Percentiles rank a stretch among this genome's conserved stretches.
Evolutionary conservation across 2,797 vertebrate species (phyloP).

Genomic region (Sternarchorhynchus goeldii): DNA sequence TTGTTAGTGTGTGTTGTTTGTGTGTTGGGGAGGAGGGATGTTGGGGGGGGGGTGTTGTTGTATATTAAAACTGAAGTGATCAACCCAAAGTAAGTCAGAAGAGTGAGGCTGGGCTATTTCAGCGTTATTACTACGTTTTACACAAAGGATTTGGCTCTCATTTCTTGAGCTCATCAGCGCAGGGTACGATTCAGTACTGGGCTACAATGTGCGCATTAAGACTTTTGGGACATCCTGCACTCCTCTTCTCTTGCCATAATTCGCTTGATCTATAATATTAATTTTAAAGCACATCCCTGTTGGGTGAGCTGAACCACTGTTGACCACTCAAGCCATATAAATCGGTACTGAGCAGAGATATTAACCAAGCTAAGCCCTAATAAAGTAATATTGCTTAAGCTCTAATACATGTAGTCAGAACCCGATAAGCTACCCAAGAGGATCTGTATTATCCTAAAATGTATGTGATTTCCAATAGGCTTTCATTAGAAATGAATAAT

Average conservation of each 20-base stretch:
- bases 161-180: constrained; percentile 47
- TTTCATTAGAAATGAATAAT: constrained; percentile 62
- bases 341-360: constrained; percentile 64
- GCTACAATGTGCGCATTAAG: constrained; percentile 47
- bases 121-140: constrained; percentile 28
- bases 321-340: constrained; percentile 67
- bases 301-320: constrained; percentile 59
- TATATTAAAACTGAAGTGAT: constrained; percentile 33
- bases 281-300: constrained; percentile 63
- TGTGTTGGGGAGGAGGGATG: neutral
- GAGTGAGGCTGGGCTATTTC: constrained; percentile 25
- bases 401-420: constrained; percentile 67
- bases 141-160: constrained; percentile 52
- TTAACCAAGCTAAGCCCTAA: constrained; percentile 69
- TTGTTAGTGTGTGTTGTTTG: neutral
- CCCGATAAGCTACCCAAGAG: constrained; percentile 66
- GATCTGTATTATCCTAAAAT: constrained; percentile 62
- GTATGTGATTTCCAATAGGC: constrained; percentile 61
- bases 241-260: constrained; percentile 54
- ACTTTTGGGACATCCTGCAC: constrained; percentile 49
- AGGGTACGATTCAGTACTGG: constrained; percentile 47
- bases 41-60: neutral
- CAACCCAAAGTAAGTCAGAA: constrained; percentile 20
- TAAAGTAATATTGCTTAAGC: constrained; percentile 67
- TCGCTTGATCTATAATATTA: constrained; percentile 64